Evolutionary conservation across 1,140 invertebrate species (phyloP).

Genomic region (Ectropis grisescens): DNA sequence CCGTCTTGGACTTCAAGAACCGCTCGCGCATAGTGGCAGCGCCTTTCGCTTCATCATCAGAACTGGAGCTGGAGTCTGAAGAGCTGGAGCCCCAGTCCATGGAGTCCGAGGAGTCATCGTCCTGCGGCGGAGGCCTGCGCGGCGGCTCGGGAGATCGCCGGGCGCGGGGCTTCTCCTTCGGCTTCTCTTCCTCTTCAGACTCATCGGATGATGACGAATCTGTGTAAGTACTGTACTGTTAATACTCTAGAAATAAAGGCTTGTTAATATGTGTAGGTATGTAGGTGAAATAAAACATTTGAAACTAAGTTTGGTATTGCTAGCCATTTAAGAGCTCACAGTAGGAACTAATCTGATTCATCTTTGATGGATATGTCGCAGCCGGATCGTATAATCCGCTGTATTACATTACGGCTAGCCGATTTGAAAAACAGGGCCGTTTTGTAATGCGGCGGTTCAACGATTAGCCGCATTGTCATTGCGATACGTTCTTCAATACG

Average conservation of each 20-base stretch:
- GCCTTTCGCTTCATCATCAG: constrained; percentile 83
- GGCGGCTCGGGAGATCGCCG: constrained; percentile 41
- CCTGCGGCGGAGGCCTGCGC: constrained; percentile 67
- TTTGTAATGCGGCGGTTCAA: too few relatives aligned
- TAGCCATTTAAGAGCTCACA: too few relatives aligned
- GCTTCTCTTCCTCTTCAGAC: constrained; percentile 54
- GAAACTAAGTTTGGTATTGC: too few relatives aligned
- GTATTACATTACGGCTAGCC: too few relatives aligned
- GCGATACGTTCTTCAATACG: too few relatives aligned
- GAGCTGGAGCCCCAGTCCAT: constrained; percentile 89
- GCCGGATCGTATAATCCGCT: too few relatives aligned
- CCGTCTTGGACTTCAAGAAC: too few relatives aligned
- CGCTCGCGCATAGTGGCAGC: constrained; percentile 82
- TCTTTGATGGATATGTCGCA: too few relatives aligned
- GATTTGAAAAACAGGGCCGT: too few relatives aligned
- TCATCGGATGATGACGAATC: constrained; percentile 58
- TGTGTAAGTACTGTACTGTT: constrained; percentile 10
- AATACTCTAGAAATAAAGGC: constrained; percentile 4
- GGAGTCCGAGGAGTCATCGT: constrained; percentile 85
- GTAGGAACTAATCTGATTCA: too few relatives aligned
- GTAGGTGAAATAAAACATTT: too few relatives aligned
- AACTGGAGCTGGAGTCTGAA: constrained; percentile 81
- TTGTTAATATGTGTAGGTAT: background rate
- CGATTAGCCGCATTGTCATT: too few relatives aligned
- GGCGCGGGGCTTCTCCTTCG: constrained; percentile 34